These are phyloP conservation scores for Polypedilum vanderplanki DNA, from an alignment of 1,140 invertebrate species.

Conservation along the genomic window DNA sequence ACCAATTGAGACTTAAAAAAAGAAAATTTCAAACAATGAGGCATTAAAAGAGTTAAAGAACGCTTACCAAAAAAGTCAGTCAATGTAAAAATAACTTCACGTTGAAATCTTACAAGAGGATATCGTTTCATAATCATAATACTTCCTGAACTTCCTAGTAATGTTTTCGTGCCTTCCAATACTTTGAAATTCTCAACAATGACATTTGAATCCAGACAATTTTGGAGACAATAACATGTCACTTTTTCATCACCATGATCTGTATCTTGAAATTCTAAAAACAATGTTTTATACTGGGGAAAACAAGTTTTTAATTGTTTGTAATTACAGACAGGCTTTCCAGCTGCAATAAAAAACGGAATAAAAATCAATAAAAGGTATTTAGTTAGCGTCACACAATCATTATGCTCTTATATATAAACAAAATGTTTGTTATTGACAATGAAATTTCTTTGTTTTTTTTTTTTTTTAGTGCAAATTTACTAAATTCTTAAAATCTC, in stretches of 20 bases:
- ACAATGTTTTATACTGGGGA: neutral
- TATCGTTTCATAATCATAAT: slow-evolving; percentile 35
- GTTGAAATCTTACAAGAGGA: slow-evolving; percentile 37
- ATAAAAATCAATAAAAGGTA: neutral
- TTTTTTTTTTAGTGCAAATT: no score
- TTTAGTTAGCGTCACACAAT: neutral
- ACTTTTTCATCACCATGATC: neutral
- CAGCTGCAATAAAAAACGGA: no score
- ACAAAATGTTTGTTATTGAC: no score
- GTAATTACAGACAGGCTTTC: slow-evolving; percentile 35
- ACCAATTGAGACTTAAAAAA: slow-evolving; percentile 56
- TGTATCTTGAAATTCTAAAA: neutral
- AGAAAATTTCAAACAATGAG: slow-evolving; percentile 6
- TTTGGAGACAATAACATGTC: slow-evolving; percentile 29
- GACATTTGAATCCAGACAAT: slow-evolving; percentile 29
- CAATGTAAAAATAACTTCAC: slow-evolving; percentile 41
- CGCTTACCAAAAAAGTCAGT: slow-evolving; percentile 41
- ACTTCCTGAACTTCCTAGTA: slow-evolving; percentile 37
- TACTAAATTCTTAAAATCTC: no score
- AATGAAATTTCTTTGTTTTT: no score
- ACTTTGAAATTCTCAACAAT: slow-evolving; percentile 15
- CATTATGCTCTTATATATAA: no score
- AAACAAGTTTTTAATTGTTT: slow-evolving; percentile 37
- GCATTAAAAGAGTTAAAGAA: neutral
- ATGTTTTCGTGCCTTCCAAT: slow-evolving; percentile 34